phyloP scores from a whole-genome alignment of 2,888 invertebrate genomes.

The Andrena marginata region DNA sequence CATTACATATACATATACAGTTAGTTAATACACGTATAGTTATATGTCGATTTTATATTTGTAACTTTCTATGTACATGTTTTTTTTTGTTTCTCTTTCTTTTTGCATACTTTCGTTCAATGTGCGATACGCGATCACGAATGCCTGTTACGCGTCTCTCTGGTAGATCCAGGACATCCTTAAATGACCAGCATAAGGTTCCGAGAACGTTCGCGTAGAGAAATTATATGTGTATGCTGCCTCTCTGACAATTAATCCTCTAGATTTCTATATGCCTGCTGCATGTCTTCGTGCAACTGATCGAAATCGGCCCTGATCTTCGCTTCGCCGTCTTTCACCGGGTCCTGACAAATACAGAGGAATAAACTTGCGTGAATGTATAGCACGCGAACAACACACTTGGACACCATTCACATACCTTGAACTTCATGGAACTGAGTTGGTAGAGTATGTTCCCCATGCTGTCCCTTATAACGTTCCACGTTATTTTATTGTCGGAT shows the following conservation, averaged over 20 bases:
- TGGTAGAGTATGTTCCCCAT: constrained; percentile 99
- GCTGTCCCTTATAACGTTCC: constrained; percentile 98
- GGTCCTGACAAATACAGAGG: constrained; percentile 89
- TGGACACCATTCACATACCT: constrained; percentile 87
- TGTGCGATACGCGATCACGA: constrained; percentile 51
- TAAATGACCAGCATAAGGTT: constrained; percentile 69
- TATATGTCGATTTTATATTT: constrained; percentile 47
- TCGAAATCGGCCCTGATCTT: constrained; percentile 99
- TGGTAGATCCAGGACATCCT: constrained; percentile 69
- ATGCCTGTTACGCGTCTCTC: constrained; percentile 31
- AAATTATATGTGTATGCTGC: constrained; percentile 53
- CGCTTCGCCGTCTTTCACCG: constrained; percentile 98
- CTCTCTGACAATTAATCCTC: constrained; percentile 91
- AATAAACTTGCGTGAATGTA: neutral
- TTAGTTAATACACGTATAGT: constrained; percentile 46
- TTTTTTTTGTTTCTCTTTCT: constrained; percentile 6
- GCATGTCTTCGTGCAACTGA: constrained; percentile 98
- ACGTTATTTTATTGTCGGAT: constrained; percentile 99
- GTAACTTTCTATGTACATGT: constrained; percentile 62
- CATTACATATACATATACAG: constrained; percentile 15
- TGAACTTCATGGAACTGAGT: constrained; percentile 99
- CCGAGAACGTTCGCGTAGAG: constrained; percentile 52
- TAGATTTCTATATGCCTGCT: constrained; percentile 98
- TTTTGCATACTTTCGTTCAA: neutral
- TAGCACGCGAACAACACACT: neutral